These are phyloP conservation scores for Schizopygopsis malacanthus DNA, from an alignment of 2,797 vertebrate genomes.

Conservation along the genomic window DNA sequence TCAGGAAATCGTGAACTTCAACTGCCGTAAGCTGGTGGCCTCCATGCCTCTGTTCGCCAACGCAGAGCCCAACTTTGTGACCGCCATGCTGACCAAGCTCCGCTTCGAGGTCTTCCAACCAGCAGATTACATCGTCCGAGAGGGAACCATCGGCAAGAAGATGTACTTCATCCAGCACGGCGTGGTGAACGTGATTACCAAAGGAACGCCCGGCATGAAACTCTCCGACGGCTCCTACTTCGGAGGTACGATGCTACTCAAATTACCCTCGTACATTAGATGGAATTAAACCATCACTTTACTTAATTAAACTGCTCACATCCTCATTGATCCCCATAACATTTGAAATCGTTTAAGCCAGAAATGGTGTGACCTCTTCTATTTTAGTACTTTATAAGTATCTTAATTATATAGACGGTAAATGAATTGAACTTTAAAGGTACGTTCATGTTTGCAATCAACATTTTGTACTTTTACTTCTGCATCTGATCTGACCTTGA, in stretches of 20 bases:
- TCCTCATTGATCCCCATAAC: conserved; percentile 35
- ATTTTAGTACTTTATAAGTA: background rate
- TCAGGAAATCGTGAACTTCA: conserved; percentile 95
- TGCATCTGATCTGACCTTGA: background rate
- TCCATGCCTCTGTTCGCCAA: conserved; percentile 95
- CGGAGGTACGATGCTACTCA: conserved; percentile 80
- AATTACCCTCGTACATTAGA: conserved; percentile 9
- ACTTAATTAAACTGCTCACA: conserved; percentile 35
- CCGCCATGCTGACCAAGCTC: conserved; percentile 93
- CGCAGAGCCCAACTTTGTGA: conserved; percentile 93
- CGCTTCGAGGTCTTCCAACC: conserved; percentile 95
- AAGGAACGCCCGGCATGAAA: conserved; percentile 93
- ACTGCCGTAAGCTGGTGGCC: conserved; percentile 94
- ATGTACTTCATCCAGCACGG: conserved; percentile 98
- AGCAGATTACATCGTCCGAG: conserved; percentile 90
- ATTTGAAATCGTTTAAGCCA: conserved; percentile 33
- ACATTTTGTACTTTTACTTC: background rate
- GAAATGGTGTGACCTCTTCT: conserved; percentile 17
- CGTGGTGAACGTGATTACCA: conserved; percentile 92
- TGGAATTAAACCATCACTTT: conserved; percentile 40
- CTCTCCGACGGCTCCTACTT: conserved; percentile 94
- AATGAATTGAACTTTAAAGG: conserved; percentile 32
- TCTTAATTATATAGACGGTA: background rate
- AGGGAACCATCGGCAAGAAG: conserved; percentile 95
- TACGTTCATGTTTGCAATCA: background rate